Percentiles rank a stretch among this genome's conserved stretches.
Evolutionary conservation across 2,888 invertebrate genomes (phyloP).

Genomic region (Gibbula magus): DNA sequence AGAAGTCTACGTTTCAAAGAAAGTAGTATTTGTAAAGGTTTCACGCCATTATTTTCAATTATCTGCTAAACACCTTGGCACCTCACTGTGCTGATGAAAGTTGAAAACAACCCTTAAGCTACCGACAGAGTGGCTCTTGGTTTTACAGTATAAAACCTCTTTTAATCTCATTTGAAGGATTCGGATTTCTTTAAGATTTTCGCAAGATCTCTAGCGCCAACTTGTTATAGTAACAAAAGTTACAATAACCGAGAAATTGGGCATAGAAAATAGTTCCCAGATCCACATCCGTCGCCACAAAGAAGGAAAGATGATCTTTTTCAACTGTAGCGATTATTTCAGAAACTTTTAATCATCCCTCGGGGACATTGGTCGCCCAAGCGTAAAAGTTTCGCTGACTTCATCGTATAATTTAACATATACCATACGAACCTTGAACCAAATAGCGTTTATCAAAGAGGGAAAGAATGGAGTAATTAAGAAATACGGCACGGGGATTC

Average conservation of each 20-base stretch:
- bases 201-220: not conserved
- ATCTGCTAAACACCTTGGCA: not conserved
- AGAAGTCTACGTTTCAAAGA: not conserved
- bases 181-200: conserved; percentile 8
- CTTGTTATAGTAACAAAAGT: not conserved
- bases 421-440: conserved; percentile 11
- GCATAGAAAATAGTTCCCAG: not conserved
- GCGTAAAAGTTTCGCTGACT: not conserved
- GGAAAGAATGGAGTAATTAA: conserved; percentile 21
- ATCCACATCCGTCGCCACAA: not conserved
- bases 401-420: conserved; percentile 17
- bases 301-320: conserved; percentile 19
- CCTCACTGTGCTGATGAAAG: not conserved
- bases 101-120: not conserved
- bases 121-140: not conserved
- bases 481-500: not conserved
- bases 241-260: conserved; percentile 8
- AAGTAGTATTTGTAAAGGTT: not conserved
- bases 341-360: conserved; percentile 8
- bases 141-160: not conserved
- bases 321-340: not conserved
- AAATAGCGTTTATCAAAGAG: not conserved
- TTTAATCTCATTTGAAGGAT: not conserved
- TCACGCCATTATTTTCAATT: not conserved
- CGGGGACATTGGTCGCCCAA: conserved; percentile 14